These are phyloP conservation scores for Tryphoninae sp. DNA, from an alignment of 2,888 invertebrate genomes.

Conservation along the genomic window DNA sequence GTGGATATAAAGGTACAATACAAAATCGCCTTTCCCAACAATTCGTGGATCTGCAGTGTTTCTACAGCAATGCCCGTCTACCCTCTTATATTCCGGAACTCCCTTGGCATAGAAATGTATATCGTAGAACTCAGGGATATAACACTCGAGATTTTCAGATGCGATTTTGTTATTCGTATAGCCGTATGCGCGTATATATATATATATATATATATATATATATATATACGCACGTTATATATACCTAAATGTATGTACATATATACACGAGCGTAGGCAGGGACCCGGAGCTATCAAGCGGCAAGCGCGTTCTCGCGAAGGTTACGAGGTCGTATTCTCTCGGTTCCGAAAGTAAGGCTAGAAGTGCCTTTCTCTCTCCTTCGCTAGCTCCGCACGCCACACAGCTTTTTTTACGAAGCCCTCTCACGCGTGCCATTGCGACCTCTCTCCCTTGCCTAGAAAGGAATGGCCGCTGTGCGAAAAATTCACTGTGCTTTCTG, in stretches of 20 bases:
- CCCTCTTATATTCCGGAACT: background rate
- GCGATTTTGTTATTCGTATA: constrained; percentile 61
- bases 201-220: constrained; percentile 7
- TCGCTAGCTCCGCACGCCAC: constrained; percentile 2
- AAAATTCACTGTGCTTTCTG: constrained; percentile 24
- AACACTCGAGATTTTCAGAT: constrained; percentile 59
- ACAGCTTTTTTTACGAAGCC: constrained; percentile 40
- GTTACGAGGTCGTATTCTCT: constrained; percentile 60
- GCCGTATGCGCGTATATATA: background rate
- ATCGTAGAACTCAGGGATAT: constrained; percentile 30
- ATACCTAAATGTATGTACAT: background rate
- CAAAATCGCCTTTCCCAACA: constrained; percentile 14
- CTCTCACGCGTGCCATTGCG: constrained; percentile 36
- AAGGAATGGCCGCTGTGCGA: constrained; percentile 30
- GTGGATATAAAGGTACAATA: background rate
- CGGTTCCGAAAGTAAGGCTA: constrained; percentile 45
- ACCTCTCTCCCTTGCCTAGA: background rate
- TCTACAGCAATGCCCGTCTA: constrained; percentile 4
- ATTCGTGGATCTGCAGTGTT: constrained; percentile 44
- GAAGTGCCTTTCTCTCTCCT: constrained; percentile 30
- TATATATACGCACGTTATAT: background rate
- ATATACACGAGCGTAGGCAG: constrained; percentile 13
- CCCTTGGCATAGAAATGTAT: constrained; percentile 28
- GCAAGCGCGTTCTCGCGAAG: constrained; percentile 51
- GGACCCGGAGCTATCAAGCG: constrained; percentile 54